Conservation (phyloP, 1,140 invertebrate genomes). For the Paracyclopina nana region DNA sequence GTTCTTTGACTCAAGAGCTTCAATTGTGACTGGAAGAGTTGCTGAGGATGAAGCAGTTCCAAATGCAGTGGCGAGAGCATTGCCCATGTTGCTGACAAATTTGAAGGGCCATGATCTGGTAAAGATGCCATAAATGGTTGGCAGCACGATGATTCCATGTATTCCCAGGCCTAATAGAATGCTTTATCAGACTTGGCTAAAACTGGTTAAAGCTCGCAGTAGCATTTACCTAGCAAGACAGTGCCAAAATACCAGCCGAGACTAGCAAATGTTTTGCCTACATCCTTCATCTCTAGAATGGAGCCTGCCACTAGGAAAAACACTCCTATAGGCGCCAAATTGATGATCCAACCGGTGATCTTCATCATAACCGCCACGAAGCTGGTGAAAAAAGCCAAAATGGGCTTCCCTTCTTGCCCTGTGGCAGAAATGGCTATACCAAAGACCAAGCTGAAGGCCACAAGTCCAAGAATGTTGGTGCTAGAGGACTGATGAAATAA, state of each 20-base stretch:
- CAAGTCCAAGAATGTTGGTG: constrained; percentile 57
- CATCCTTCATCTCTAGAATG: constrained; percentile 53
- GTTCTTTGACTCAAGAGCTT: neutral
- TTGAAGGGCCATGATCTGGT: constrained; percentile 22
- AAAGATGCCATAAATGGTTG: neutral
- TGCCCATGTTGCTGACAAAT: constrained; percentile 11
- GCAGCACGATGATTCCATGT: constrained; percentile 28
- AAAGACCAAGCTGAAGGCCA: constrained; percentile 51
- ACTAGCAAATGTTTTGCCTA: neutral
- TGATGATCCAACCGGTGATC: constrained; percentile 13
- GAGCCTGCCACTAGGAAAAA: constrained; percentile 72
- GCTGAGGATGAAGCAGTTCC: constrained; percentile 15
- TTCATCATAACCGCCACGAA: constrained; percentile 16
- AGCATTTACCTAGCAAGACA: constrained; percentile 10
- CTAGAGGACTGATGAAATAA: too few relatives aligned
- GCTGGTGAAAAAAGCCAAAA: constrained; percentile 44
- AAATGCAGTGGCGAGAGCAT: constrained; percentile 9
- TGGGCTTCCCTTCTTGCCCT: constrained; percentile 42
- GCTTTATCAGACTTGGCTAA: too few relatives aligned
- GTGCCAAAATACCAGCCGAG: constrained; percentile 15
- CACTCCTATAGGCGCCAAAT: constrained; percentile 54
- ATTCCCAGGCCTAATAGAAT: constrained; percentile 29
- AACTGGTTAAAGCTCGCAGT: too few relatives aligned
- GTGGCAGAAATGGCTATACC: constrained; percentile 56
- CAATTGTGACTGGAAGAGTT: constrained; percentile 4